Base-by-base conservation (phyloP, 1,140 invertebrate species). In the Leucophenga varia region DNA sequence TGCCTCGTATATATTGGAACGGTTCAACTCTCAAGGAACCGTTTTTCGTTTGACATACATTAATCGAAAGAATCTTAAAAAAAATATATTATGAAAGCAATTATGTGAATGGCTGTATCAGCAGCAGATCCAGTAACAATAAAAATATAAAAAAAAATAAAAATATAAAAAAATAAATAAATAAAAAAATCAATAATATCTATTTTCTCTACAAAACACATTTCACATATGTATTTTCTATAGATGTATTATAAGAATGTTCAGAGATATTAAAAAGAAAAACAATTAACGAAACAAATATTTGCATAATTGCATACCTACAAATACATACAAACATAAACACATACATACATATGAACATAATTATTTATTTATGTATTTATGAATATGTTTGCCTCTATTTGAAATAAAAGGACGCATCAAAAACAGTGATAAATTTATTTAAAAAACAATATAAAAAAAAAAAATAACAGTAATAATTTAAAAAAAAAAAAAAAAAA, bases 271-370 rank as follows among this genome's bases (percentile, higher is more conserved):
- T 2, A 36, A 2, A 14, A 20, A 17, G 9, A 30, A 20, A 30
- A 34, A 12, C 14, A 12, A 25, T 16, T 20, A 32, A 32, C 14
- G 3, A 13, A 49, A 42, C 54, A 39, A 41, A 55, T 55, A 55
- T 42, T 55, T 55, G 48, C 39, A 55, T 40, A 55, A 46, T 48
- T 55, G 39, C 12, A 30, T n/a, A n/a, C n/a, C 28, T 30, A 38
- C 37, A 50, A 32, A 38, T 37, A 22, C 35, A 10, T 43, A 57
- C 42, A 51, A 49, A 42, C 53, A 42, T 48, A 30, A 36, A 49
- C 37, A 55, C 36, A 55, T 55, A 49, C 36, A 49, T 55, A 55
- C 52, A 38, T 39, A 40, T 40, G 43, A 36, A 56, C 44, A 39
- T 54, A 12, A 43, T 38, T 41, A 32, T 18, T 18, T 19, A 28